A percentile compares a stretch with the other conserved stretches of the same genome.
Conservation (phyloP, 2,888 invertebrate genomes). For the Drosophila paracracens region DNA sequence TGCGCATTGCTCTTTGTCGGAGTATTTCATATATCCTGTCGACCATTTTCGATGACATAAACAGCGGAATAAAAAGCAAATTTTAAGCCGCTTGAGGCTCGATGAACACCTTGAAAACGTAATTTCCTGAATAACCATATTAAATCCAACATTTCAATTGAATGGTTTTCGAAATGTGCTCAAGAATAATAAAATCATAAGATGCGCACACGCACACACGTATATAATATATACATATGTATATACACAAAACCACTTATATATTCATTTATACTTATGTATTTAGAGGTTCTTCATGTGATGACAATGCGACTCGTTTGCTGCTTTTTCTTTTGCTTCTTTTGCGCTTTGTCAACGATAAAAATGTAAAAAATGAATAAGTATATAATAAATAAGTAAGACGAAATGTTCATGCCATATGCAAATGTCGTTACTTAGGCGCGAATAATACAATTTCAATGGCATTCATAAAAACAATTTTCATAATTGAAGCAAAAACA, state of each 20-base stretch:
- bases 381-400: conserved; percentile 27
- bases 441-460: conserved; percentile 78
- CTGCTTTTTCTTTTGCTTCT: background rate
- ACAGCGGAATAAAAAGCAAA: conserved; percentile 37
- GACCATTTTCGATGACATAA: background rate
- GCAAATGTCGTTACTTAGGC: conserved; percentile 71
- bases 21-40: background rate
- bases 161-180: conserved; percentile 4
- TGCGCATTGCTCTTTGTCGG: background rate
- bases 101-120: conserved; percentile 45
- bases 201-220: background rate
- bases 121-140: conserved; percentile 67
- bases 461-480: conserved; percentile 76
- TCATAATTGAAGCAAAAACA: conserved; percentile 73
- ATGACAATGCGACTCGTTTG: conserved; percentile 34
- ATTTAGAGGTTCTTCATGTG: conserved; percentile 17
- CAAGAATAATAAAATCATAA: background rate
- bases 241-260: background rate
- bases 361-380: conserved; percentile 6
- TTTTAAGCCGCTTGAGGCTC: conserved; percentile 52
- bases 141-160: conserved; percentile 61
- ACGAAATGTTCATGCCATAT: conserved; percentile 47
- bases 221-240: background rate
- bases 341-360: background rate
- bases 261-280: conserved; percentile 15